phyloP scores from a whole-genome alignment of 1,140 invertebrate genomes.

The Asobara japonica region DNA sequence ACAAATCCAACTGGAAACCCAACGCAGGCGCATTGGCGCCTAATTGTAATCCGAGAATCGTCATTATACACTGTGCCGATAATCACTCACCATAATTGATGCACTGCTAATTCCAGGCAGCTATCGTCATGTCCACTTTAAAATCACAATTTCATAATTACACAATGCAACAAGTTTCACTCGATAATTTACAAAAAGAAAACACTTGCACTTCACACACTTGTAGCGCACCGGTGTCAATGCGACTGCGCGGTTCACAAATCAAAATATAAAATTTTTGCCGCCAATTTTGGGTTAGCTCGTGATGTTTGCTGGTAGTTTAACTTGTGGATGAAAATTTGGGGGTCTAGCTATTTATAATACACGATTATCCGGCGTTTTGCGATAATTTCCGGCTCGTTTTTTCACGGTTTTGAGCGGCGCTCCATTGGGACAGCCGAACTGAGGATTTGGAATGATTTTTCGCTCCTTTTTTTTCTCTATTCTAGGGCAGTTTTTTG shows the following conservation, averaged over 20 bases:
- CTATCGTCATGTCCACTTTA: not conserved
- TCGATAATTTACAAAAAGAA: not conserved
- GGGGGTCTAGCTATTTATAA: too few relatives aligned
- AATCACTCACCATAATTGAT: not conserved
- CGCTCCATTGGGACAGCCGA: too few relatives aligned
- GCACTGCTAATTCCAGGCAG: not conserved
- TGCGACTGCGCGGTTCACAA: not conserved
- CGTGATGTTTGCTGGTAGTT: too few relatives aligned
- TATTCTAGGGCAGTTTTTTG: too few relatives aligned
- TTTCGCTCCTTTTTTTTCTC: too few relatives aligned
- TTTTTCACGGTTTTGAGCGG: too few relatives aligned
- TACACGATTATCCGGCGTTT: too few relatives aligned
- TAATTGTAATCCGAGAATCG: not conserved
- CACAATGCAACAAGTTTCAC: constrained; percentile 1
- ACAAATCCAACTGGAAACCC: too few relatives aligned
- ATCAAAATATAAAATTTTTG: not conserved
- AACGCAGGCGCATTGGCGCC: not conserved
- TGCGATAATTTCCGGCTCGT: too few relatives aligned
- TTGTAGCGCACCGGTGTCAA: not conserved
- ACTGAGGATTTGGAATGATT: too few relatives aligned
- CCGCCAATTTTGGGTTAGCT: too few relatives aligned
- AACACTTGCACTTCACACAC: not conserved
- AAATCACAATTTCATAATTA: constrained; percentile 2
- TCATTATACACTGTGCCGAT: not conserved
- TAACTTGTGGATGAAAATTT: too few relatives aligned